Percentiles rank a stretch among this genome's conserved stretches.
Conservation (phyloP, 2,113 vertebrate genomes). For the Ophiodon elongatus region DNA sequence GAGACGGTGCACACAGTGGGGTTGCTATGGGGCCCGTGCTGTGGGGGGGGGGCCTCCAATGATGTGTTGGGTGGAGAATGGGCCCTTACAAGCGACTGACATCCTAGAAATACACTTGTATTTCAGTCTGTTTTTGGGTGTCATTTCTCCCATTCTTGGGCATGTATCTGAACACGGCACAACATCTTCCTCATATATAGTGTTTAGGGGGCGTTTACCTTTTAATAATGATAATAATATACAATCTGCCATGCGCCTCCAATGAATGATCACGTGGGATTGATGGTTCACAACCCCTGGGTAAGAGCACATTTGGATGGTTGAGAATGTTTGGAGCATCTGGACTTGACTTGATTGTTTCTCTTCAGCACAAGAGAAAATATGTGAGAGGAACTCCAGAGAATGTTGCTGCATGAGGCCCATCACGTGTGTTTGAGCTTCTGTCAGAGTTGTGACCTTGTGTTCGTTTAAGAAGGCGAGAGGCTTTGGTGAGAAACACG, state of each 20-base stretch:
- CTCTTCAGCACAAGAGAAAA: background rate
- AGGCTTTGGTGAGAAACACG: background rate
- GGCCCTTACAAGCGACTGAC: background rate
- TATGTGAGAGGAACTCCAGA: background rate
- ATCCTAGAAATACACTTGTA: background rate
- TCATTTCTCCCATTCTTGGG: background rate
- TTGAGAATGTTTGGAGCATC: background rate
- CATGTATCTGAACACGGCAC: background rate
- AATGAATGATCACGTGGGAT: background rate
- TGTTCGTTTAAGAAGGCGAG: background rate
- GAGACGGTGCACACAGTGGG: too few species aligned
- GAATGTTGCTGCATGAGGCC: background rate
- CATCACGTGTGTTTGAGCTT: background rate
- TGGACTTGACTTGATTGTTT: background rate
- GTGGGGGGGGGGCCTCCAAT: too few species aligned
- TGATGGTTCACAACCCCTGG: background rate
- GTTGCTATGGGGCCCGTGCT: too few species aligned
- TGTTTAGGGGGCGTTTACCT: background rate
- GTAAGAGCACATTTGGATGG: background rate
- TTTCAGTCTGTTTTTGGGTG: background rate
- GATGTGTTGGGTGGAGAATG: too few species aligned
- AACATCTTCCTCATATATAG: background rate
- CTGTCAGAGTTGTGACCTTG: background rate
- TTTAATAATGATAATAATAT: background rate
- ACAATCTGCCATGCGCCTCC: background rate